Percentiles rank a stretch among this genome's conserved stretches.
These are phyloP conservation scores for Hydrocynus forskahlii DNA, from an alignment of 2,797 vertebrate species.

Conservation along the genomic window DNA sequence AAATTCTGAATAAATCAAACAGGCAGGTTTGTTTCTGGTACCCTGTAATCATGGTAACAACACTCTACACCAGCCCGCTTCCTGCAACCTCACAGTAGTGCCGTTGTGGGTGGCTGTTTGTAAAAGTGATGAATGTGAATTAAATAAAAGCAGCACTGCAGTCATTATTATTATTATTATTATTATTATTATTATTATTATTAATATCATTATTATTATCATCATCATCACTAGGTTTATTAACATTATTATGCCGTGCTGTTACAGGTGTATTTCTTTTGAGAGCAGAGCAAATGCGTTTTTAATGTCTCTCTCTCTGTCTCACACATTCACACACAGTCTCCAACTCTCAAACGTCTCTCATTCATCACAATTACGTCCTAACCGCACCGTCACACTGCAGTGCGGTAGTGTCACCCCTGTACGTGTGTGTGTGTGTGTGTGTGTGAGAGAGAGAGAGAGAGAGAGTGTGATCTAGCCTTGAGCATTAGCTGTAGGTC, in stretches of 20 bases:
- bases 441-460: too few species aligned
- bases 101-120: background rate
- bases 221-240: too few species aligned
- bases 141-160: background rate
- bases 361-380: slow-evolving; percentile 54
- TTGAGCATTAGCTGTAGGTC: background rate
- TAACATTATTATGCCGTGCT: background rate
- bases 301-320: background rate
- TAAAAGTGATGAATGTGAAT: background rate
- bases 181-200: background rate
- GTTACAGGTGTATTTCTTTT: background rate
- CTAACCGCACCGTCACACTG: slow-evolving; percentile 47
- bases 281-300: background rate
- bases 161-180: background rate
- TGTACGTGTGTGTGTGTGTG: slow-evolving; percentile 1
- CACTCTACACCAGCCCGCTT: background rate
- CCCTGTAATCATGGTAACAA: slow-evolving; percentile 5
- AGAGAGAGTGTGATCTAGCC: background rate
- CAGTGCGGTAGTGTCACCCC: slow-evolving; percentile 51
- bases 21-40: background rate
- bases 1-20: background rate
- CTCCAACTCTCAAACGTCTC: slow-evolving; percentile 43
- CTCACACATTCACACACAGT: background rate
- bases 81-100: background rate
- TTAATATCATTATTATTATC: background rate